Evolutionary conservation across 2,888 invertebrate genomes (phyloP).

Genomic region (Temnothorax unifasciatus): DNA sequence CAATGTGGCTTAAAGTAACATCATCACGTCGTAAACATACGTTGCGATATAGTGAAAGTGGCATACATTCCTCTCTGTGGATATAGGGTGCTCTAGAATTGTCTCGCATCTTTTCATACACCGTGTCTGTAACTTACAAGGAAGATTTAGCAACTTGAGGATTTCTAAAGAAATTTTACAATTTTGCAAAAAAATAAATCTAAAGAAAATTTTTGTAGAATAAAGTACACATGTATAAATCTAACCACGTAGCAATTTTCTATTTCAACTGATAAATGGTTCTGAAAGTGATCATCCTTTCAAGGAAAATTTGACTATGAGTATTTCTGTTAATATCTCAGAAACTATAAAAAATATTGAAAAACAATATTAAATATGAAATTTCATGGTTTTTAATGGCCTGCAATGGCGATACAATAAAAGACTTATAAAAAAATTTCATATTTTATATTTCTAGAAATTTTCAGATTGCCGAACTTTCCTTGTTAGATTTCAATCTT

Average conservation of each 20-base stretch:
- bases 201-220: too few species aligned
- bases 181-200: background rate
- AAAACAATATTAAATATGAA: too few species aligned
- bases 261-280: background rate
- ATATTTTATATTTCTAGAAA: background rate
- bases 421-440: too few species aligned
- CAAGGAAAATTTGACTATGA: too few species aligned
- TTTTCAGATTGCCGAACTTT: background rate
- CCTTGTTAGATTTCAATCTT: background rate
- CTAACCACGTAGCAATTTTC: background rate
- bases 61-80: background rate
- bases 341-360: too few species aligned
- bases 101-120: background rate
- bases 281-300: too few species aligned
- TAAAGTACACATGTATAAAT: too few species aligned
- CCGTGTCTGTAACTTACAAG: background rate
- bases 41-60: constrained; percentile 31
- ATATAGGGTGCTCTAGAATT: background rate
- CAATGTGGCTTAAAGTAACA: constrained; percentile 15
- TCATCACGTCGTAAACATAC: constrained; percentile 29
- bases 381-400: too few species aligned
- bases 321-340: too few species aligned
- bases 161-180: background rate
- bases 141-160: background rate
- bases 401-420: too few species aligned